phyloP scores from a whole-genome alignment of 92 coral and sea anemone genomes.

The Porites evermanni region DNA sequence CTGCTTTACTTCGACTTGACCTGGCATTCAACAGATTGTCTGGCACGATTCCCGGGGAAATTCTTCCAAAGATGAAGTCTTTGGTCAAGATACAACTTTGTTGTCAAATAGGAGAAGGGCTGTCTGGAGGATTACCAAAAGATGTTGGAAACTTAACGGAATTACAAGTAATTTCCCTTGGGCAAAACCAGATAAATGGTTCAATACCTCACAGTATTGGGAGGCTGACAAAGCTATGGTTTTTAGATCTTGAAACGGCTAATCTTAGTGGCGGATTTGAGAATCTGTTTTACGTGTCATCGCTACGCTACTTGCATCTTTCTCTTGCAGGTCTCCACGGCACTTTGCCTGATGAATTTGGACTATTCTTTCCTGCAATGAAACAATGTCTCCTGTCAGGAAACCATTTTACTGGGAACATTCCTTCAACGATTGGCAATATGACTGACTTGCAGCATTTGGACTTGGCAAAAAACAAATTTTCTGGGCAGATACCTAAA shows the following conservation, averaged over 20 bases:
- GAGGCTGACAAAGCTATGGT: conserved; percentile 67
- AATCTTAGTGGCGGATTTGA: conserved; percentile 55
- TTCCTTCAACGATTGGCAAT: conserved; percentile 62
- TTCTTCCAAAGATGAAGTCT: conserved; percentile 57
- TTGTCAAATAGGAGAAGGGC: conserved; percentile 57
- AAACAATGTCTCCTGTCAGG: conserved; percentile 64
- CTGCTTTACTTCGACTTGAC: conserved; percentile 60
- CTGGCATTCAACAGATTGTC: conserved; percentile 58
- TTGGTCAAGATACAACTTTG: conserved; percentile 72
- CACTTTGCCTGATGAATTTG: conserved; percentile 69
- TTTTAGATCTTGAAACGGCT: conserved; percentile 75
- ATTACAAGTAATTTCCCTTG: conserved; percentile 77
- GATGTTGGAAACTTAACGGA: conserved; percentile 74
- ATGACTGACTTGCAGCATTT: conserved; percentile 64
- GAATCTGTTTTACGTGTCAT: conserved; percentile 53
- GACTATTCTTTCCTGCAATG: conserved; percentile 62
- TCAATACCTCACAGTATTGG: conserved; percentile 73
- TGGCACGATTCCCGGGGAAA: conserved; percentile 62
- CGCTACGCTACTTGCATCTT: conserved; percentile 68
- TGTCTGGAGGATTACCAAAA: conserved; percentile 67
- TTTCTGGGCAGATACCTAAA: conserved; percentile 59
- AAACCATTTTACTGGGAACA: conserved; percentile 53
- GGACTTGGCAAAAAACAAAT: conserved; percentile 63
- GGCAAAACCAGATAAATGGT: conserved; percentile 64
- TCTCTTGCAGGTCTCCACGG: conserved; percentile 70